A percentile compares a stretch with the other conserved stretches of the same genome.
These are phyloP conservation scores for Operophtera brumata DNA, from an alignment of 2,888 invertebrate species.

Conservation along the genomic window DNA sequence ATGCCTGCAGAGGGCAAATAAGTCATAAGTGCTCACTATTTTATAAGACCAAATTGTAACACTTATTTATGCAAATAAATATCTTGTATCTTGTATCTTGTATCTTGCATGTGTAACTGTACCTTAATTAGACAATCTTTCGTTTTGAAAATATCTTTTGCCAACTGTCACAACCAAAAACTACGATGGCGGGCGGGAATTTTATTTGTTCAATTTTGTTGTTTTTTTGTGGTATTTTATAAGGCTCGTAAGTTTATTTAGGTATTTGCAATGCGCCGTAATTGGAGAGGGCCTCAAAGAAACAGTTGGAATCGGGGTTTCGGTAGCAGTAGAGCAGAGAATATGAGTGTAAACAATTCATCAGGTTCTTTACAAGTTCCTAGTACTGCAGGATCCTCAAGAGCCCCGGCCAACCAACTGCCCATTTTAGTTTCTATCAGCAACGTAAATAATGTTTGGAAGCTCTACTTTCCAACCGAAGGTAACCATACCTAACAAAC, in stretches of 20 bases:
- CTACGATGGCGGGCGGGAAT: too few relatives aligned
- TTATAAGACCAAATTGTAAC: too few relatives aligned
- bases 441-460: conserved; percentile 84
- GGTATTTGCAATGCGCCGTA: conserved; percentile 63
- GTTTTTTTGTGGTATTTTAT: too few relatives aligned
- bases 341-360: conserved; percentile 54
- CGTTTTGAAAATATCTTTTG: too few relatives aligned
- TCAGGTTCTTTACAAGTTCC: conserved; percentile 42
- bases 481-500: conserved; percentile 75
- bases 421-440: conserved; percentile 58
- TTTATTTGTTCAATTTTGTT: too few relatives aligned
- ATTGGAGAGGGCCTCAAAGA: conserved; percentile 67
- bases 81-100: too few relatives aligned
- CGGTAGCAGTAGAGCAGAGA: conserved; percentile 41
- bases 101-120: too few relatives aligned
- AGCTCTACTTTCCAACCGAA: conserved; percentile 88
- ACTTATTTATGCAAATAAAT: too few relatives aligned
- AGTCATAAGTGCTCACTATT: too few relatives aligned
- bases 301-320: conserved; percentile 57
- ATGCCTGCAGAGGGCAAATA: too few relatives aligned
- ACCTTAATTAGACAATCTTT: too few relatives aligned
- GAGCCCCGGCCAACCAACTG: conserved; percentile 67
- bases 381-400: conserved; percentile 54
- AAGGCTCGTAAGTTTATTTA: background rate
- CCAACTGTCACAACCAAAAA: too few relatives aligned